Evolutionary conservation across 2,888 invertebrate genomes (phyloP).

Genomic region (Drosophila mimetica): DNA sequence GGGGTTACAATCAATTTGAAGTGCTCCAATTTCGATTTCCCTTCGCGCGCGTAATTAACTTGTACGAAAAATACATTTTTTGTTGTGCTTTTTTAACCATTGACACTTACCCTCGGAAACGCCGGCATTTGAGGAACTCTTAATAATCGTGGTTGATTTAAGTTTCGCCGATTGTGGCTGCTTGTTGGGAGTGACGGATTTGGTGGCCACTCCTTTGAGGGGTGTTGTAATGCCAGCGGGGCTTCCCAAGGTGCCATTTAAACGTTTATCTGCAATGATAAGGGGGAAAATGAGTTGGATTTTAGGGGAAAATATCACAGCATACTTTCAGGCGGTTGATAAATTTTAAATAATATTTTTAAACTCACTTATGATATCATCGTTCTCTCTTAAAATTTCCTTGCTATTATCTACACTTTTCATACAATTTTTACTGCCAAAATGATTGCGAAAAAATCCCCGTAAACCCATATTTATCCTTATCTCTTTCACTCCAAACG

Average conservation of each 20-base stretch:
- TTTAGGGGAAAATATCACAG: not conserved
- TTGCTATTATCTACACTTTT: not conserved
- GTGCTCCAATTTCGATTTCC: slow-evolving; percentile 25
- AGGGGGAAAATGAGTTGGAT: not conserved
- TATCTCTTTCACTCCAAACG: not conserved
- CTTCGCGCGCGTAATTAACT: slow-evolving; percentile 11
- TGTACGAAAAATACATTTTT: not conserved
- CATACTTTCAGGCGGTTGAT: slow-evolving; percentile 52
- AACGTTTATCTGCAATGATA: slow-evolving; percentile 60
- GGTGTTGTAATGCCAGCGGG: slow-evolving; percentile 12
- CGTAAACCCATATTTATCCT: slow-evolving; percentile 17
- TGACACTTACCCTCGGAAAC: slow-evolving; percentile 63
- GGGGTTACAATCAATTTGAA: slow-evolving; percentile 42
- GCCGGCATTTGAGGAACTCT: slow-evolving; percentile 34
- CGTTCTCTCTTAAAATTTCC: not conserved
- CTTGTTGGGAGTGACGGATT: slow-evolving; percentile 27
- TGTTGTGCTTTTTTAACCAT: not conserved
- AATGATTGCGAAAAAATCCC: slow-evolving; percentile 6
- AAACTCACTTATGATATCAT: slow-evolving; percentile 4
- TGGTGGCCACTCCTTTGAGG: slow-evolving; percentile 32
- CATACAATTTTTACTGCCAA: slow-evolving; percentile 18
- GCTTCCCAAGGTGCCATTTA: slow-evolving; percentile 27
- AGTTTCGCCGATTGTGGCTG: slow-evolving; percentile 35
- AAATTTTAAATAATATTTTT: too few relatives aligned
- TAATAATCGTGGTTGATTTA: slow-evolving; percentile 33